Conservation (phyloP, 1,140 invertebrate genomes). For the Ceratina japonica region DNA sequence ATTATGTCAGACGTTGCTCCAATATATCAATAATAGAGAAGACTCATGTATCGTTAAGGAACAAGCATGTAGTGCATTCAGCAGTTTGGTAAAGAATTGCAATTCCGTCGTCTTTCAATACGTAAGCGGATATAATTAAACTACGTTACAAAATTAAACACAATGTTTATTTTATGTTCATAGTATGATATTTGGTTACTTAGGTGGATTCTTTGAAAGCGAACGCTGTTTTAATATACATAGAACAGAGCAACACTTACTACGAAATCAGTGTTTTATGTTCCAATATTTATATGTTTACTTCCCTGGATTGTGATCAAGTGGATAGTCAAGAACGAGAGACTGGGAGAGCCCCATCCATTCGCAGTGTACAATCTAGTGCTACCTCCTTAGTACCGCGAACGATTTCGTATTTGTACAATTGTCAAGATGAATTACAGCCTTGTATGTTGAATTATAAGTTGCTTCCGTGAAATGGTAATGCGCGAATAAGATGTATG, state of each 20-base stretch:
- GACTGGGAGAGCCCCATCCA: conserved; percentile 39
- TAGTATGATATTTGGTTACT: not conserved
- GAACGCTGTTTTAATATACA: conserved; percentile 67
- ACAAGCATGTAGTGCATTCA: conserved; percentile 73
- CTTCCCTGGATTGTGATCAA: conserved; percentile 64
- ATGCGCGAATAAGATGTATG: not conserved
- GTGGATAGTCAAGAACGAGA: conserved; percentile 47
- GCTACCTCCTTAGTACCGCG: conserved; percentile 62
- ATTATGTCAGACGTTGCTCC: conserved; percentile 69
- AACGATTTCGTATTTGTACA: conserved; percentile 69
- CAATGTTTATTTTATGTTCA: conserved; percentile 6
- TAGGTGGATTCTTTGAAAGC: conserved; percentile 69
- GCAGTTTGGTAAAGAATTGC: conserved; percentile 71
- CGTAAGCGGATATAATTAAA: conserved; percentile 56
- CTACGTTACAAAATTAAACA: not conserved
- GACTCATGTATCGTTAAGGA: conserved; percentile 75
- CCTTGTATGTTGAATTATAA: conserved; percentile 56
- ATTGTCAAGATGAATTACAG: conserved; percentile 68
- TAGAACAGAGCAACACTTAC: conserved; percentile 71
- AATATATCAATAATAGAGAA: conserved; percentile 65
- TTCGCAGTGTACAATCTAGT: conserved; percentile 52
- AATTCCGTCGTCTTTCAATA: conserved; percentile 66
- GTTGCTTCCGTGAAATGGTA: not conserved
- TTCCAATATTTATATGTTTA: conserved; percentile 67
- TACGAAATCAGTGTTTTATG: conserved; percentile 71